Evolutionary conservation across 2,888 invertebrate genomes (phyloP), one percentile per base, ranked within the genome.

Genomic region (Rhopalosiphum nymphaeae): DNA sequence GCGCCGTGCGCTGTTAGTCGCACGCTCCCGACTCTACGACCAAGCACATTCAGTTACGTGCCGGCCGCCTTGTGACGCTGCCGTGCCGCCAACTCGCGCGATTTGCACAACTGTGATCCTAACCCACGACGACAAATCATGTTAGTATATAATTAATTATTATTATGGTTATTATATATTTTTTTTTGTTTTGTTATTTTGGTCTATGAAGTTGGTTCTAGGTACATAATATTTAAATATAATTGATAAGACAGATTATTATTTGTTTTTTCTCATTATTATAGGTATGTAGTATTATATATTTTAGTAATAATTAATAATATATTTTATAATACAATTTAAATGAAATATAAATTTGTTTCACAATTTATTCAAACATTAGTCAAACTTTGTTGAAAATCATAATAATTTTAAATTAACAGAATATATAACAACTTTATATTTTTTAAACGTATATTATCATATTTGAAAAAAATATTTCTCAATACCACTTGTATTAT

Each of bases 1-100:
- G 94, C 94, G 46, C 49, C 94, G 90, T 93, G 90, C 90, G 94
- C 90, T 29, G 78, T 91, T 46, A 10, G 53, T 94, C 94, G 94
- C 94, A 86, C 86, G 94, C 90, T 49, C 85, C 42, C 53, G 90
- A 67, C 61, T 85, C 90, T 16, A 4, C 94, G 85, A 46, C 61
- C 86, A 61, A 86, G 85, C 57, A n/a, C 94, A 46, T 94, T 94
- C 90, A 94, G 94, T 94, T 94, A 91, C 94, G 94, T 91, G 94
- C 90, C 94, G 94, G 90, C 85, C 67, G 94, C 86, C 90, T 57
- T 94, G 85, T 42, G 49, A 86, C 49, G 94, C 94, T 86, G 89
- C 93, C 93, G 89, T 89, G 85, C 84, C 85, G 90, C 53, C 61
- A n/a, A 57, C 84, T 56, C 92, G 61, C 87, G 36, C 86, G n/a